Conservation (phyloP, 92 coral and sea anemone genomes). For the Pocillopora meandrina region DNA sequence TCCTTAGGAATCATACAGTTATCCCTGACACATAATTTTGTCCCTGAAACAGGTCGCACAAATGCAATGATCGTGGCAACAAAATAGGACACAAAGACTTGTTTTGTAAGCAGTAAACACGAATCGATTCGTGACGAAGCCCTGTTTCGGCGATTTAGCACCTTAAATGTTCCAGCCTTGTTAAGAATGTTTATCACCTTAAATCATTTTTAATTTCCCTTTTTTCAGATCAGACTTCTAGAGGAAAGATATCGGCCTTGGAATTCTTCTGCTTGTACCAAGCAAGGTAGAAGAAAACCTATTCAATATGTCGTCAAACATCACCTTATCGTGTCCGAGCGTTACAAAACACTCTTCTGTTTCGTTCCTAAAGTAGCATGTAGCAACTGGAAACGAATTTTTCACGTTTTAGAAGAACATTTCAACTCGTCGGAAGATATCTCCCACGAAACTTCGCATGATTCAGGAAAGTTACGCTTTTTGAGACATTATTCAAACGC, state of each 20-base stretch:
- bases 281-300: not conserved
- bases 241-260: not conserved
- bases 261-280: not conserved
- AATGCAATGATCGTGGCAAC: no score
- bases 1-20: no score
- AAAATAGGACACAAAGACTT: no score
- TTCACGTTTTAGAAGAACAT: constrained; percentile 42
- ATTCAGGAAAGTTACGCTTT: not conserved
- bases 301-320: not conserved
- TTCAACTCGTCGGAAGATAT: constrained; percentile 3
- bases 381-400: constrained; percentile 64
- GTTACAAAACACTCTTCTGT: constrained; percentile 52
- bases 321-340: constrained; percentile 43
- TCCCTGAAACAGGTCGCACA: no score
- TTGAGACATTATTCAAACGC: constrained; percentile 13
- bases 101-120: no score
- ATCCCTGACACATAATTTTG: no score
- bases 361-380: constrained; percentile 70
- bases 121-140: no score
- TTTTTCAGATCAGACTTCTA: not conserved
- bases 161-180: no score
- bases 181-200: no score
- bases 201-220: no score
- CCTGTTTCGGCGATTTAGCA: no score
- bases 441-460: no score